phyloP scores from a whole-genome alignment of 2,888 invertebrate species.

The Sphinx pinastri region DNA sequence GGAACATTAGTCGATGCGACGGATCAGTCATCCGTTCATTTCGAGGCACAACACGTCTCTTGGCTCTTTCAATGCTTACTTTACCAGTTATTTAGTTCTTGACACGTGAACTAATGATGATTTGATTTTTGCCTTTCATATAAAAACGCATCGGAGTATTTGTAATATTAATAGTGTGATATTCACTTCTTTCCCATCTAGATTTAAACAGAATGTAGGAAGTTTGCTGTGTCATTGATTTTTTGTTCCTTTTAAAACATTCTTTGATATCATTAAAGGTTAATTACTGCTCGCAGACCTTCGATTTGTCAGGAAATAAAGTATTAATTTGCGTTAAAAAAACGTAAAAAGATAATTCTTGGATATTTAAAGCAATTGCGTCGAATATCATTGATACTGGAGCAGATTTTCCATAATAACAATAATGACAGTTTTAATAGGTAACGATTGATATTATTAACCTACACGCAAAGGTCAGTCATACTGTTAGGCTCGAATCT shows the following conservation, averaged over 20 bases:
- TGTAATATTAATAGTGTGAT: constrained; percentile 16
- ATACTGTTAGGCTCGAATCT: too few relatives aligned
- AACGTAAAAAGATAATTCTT: too few relatives aligned
- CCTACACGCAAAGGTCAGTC: too few relatives aligned
- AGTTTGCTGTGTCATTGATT: constrained; percentile 20
- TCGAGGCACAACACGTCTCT: constrained; percentile 72
- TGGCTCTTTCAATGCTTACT: constrained; percentile 58
- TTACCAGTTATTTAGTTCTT: constrained; percentile 57
- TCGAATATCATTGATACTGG: too few relatives aligned
- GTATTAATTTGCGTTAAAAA: not conserved
- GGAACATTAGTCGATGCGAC: constrained; percentile 77
- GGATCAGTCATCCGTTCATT: constrained; percentile 79
- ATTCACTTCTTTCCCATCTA: constrained; percentile 6
- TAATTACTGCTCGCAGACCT: not conserved
- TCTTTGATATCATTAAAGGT: not conserved
- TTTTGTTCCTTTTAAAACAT: constrained; percentile 1
- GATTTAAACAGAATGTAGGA: not conserved
- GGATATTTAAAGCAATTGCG: too few relatives aligned
- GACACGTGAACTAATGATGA: constrained; percentile 64
- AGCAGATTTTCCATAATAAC: too few relatives aligned
- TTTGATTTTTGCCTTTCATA: constrained; percentile 61
- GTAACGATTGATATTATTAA: too few relatives aligned
- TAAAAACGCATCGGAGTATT: constrained; percentile 17
- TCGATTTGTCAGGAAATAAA: not conserved
- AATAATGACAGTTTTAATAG: too few relatives aligned